Base-by-base conservation (phyloP, 2,888 invertebrate species). In the Nasonovia ribisnigri region DNA sequence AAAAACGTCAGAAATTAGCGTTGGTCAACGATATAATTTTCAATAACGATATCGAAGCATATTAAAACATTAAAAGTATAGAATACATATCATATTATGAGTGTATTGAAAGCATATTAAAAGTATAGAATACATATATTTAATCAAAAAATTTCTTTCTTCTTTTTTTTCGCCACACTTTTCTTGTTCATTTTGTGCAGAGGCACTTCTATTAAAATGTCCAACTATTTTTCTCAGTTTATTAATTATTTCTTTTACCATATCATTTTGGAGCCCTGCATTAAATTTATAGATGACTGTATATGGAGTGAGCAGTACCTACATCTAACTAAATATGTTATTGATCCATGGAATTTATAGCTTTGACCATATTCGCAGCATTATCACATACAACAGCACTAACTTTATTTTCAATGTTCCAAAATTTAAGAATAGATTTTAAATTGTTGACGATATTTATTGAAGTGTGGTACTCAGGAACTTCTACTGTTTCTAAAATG, bases 291-390 rank as follows among this genome's bases (percentile, higher is more conserved):
- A 46, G 86, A 46, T 48, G 29, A 48, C 46, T 46, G 86, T 46
- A 86, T 86, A 46, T n/a, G n/a, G 86, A 86, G 29, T 86, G 43
- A 87, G n/a, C 51, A 36, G 87, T 87, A n/a, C n/a, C n/a, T n/a
- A n/a, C n/a, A 87, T 51, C 48, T 87, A 16, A 51, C 51, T 51
- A 51, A 51, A 87, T 87, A n/a, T n/a, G 51, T n/a, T 51, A n/a
- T n/a, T 48, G 2, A 87, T n/a, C 51, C 13, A 87, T 87, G 16
- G 10, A 10, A 51, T 51, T 87, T 13, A 87, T 87, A 48, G 88
- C 88, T 88, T 88, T 54, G 36, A 88, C 88, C 88, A 88, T 88
- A 54, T 88, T 51, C 42, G 88, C 36, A 88, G 88, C 88, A 88
- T 88, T 88, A 88, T 88, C 54, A 26, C 36, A 36, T 54, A 86